Evolutionary conservation across 2,888 invertebrate species (phyloP).

Genomic region (Eristalis intricaria): DNA sequence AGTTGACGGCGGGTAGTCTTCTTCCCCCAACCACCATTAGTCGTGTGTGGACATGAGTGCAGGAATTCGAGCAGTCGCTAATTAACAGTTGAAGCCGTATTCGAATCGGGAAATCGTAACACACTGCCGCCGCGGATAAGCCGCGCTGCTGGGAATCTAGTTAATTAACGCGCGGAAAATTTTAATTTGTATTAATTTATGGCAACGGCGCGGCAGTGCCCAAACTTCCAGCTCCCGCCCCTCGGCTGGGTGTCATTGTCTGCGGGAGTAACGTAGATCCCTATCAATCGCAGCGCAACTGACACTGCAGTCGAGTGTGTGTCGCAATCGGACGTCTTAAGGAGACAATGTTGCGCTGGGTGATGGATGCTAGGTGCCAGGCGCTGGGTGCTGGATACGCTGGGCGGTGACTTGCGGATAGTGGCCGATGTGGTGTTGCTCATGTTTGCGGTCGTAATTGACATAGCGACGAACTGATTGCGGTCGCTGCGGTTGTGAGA

Average conservation of each 20-base stretch:
- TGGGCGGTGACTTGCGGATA: neutral
- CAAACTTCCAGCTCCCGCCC: constrained; percentile 8
- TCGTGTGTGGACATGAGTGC: neutral
- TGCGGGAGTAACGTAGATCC: constrained; percentile 7
- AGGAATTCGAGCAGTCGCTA: neutral
- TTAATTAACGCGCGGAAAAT: constrained; percentile 66
- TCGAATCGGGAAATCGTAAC: neutral
- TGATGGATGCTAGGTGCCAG: neutral
- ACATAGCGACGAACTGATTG: constrained; percentile 60
- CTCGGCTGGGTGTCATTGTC: neutral
- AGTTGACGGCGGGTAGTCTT: neutral
- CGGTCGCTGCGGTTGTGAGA: constrained; percentile 59
- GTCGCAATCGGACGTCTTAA: constrained; percentile 47
- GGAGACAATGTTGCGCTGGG: constrained; percentile 7
- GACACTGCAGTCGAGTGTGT: constrained; percentile 23
- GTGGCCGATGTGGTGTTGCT: constrained; percentile 8
- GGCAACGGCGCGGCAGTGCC: constrained; percentile 42
- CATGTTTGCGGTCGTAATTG: constrained; percentile 59
- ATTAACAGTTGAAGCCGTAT: neutral
- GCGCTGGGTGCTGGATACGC: neutral
- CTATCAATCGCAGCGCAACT: neutral
- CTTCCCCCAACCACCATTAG: neutral
- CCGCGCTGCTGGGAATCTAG: constrained; percentile 65
- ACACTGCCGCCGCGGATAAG: neutral
- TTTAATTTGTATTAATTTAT: constrained; percentile 72